Evolutionary conservation across 2,113 vertebrate species (phyloP).

Genomic region (Plotosus lineatus): DNA sequence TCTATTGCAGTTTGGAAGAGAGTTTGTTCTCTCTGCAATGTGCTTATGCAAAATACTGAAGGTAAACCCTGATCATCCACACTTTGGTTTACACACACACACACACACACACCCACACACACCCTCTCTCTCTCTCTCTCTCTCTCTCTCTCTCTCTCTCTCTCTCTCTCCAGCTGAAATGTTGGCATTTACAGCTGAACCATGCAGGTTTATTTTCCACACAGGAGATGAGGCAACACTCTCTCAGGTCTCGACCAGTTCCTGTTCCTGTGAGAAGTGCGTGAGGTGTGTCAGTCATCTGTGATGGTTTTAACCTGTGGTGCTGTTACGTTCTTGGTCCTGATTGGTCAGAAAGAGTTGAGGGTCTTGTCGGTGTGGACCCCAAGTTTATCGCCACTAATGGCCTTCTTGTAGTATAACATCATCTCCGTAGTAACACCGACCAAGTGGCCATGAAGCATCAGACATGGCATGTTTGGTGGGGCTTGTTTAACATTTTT

Average conservation of each 20-base stretch:
- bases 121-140: too few relatives aligned
- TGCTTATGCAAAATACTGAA: background rate
- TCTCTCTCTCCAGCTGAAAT: too few relatives aligned
- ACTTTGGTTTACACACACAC: background rate
- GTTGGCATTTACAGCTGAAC: background rate
- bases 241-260: background rate
- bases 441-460: background rate
- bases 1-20: too few relatives aligned
- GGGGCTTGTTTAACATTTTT: background rate
- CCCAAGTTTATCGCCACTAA: background rate
- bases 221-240: background rate
- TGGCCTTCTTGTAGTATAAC: background rate
- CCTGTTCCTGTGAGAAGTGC: background rate
- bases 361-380: background rate
- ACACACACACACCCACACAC: too few relatives aligned
- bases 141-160: too few relatives aligned
- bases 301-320: background rate
- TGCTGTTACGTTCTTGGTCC: background rate
- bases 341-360: background rate
- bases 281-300: background rate
- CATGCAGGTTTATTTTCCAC: background rate
- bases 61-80: background rate
- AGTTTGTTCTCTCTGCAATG: background rate
- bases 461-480: background rate
- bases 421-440: background rate